Percentiles rank a stretch among this genome's conserved stretches.
Conservation (phyloP, 2,797 vertebrate genomes). For the Microctenopoma stevenorrisi region DNA sequence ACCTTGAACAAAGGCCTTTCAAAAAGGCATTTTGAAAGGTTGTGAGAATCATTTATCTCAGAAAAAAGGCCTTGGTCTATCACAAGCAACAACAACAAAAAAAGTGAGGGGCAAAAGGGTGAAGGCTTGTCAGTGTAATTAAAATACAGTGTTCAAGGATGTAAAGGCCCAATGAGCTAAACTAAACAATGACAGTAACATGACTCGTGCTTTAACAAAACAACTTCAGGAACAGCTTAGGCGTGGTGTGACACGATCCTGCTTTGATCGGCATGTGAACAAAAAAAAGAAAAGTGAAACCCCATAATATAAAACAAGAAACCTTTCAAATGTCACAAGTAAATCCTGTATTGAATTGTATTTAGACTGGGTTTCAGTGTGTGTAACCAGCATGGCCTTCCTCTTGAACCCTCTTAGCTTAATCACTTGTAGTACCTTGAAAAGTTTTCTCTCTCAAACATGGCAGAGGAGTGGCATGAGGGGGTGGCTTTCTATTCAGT, state of each 20-base stretch:
- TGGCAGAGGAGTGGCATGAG: conserved; percentile 41
- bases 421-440: conserved; percentile 28
- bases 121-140: conserved; percentile 12
- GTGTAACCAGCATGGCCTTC: conserved; percentile 26
- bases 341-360: neutral
- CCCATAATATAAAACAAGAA: neutral
- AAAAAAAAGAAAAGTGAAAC: neutral
- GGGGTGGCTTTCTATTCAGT: conserved; percentile 25
- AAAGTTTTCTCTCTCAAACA: conserved; percentile 29
- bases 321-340: neutral
- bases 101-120: conserved; percentile 23
- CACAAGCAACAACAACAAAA: conserved; percentile 6
- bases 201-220: conserved; percentile 29
- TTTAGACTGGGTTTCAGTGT: neutral
- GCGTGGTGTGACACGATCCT: conserved; percentile 30
- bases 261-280: conserved; percentile 8
- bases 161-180: conserved; percentile 1
- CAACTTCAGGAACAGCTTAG: conserved; percentile 14
- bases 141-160: neutral
- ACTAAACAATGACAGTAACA: neutral
- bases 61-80: conserved; percentile 53
- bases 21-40: conserved; percentile 49
- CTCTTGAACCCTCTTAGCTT: conserved; percentile 16
- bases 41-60: conserved; percentile 46
- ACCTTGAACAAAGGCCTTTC: conserved; percentile 69